A percentile compares a stretch with the other conserved stretches of the same genome.
Evolutionary conservation across 2,113 vertebrate genomes (phyloP).

Genomic region (Takifugu flavidus): DNA sequence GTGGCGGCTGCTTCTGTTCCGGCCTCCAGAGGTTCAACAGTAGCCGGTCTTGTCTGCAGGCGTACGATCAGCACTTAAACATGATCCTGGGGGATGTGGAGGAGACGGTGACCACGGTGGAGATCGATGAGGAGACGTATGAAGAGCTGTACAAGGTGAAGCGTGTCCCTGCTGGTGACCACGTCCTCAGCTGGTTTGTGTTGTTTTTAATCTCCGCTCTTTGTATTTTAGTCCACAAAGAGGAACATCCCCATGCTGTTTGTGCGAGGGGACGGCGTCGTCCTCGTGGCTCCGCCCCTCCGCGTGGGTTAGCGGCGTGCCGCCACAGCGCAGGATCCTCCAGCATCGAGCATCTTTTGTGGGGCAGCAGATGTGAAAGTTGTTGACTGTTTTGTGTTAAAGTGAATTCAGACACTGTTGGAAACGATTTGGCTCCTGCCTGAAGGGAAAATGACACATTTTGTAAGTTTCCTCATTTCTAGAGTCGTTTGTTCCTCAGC

Average conservation of each 20-base stretch:
- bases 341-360: not conserved
- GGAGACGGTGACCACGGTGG: constrained; percentile 97
- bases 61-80: constrained; percentile 98
- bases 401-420: too few relatives aligned
- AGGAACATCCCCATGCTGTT: constrained; percentile 99
- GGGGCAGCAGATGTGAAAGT: not conserved
- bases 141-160: constrained; percentile 97
- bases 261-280: constrained; percentile 94
- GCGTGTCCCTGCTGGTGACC: not conserved
- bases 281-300: constrained; percentile 91
- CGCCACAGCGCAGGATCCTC: too few relatives aligned
- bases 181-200: not conserved
- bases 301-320: constrained; percentile 80
- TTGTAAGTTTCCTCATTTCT: too few relatives aligned
- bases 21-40: too few relatives aligned
- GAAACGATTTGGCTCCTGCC: too few relatives aligned
- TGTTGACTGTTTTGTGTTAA: too few relatives aligned
- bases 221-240: constrained; percentile 86
- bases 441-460: too few relatives aligned
- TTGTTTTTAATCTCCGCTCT: constrained; percentile 4
- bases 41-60: constrained; percentile 66
- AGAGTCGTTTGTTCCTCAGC: too few relatives aligned
- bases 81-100: constrained; percentile 99
- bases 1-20: not conserved
- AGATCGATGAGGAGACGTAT: constrained; percentile 98